Conservation (phyloP, 92 coral and sea anemone genomes). For the Epizoanthus illoricatus region DNA sequence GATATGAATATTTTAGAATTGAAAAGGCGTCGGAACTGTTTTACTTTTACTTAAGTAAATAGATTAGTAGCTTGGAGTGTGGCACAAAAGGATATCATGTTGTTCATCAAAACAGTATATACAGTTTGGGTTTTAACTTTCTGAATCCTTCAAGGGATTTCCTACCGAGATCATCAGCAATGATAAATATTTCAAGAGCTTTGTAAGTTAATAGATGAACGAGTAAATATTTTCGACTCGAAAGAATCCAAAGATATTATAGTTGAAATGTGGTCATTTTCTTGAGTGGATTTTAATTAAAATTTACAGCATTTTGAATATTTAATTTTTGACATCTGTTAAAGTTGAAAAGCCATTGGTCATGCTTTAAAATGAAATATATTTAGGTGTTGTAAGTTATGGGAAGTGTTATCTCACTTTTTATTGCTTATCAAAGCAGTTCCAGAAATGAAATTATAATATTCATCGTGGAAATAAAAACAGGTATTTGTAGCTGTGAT, state of each 20-base stretch:
- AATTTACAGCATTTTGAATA: background rate
- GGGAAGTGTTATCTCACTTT: background rate
- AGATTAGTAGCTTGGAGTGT: conserved; percentile 13
- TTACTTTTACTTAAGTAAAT: background rate
- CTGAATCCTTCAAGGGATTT: background rate
- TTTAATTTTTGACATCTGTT: conserved; percentile 19
- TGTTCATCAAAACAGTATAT: background rate
- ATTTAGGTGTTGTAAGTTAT: background rate
- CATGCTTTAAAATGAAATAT: background rate
- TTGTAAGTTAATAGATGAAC: background rate
- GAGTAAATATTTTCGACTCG: background rate
- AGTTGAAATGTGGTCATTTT: background rate
- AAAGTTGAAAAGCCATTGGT: background rate
- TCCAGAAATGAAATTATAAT: background rate
- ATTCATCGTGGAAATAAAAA: background rate
- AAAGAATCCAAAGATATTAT: background rate
- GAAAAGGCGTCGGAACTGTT: background rate
- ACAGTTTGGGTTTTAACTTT: background rate
- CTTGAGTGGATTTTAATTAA: conserved; percentile 15
- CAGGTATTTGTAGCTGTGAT: background rate
- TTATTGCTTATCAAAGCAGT: background rate
- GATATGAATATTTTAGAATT: no score
- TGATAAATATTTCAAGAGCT: background rate
- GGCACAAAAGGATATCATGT: background rate
- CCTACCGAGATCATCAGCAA: background rate